Base-by-base conservation (phyloP, 2,888 invertebrate genomes). In the Liodrosophila aerea region DNA sequence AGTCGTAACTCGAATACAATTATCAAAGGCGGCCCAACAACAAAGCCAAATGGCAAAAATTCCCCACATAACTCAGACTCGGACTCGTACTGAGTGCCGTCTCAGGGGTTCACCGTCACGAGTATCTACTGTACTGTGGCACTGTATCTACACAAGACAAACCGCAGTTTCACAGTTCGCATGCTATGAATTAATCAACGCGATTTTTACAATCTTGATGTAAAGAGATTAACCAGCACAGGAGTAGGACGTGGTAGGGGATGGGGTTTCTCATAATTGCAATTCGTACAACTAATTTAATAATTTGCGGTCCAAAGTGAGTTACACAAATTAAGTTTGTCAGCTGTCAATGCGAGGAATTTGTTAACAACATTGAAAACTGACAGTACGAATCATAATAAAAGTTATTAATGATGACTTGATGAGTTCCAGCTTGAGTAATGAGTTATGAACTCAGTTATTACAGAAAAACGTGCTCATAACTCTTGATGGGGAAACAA, bases 311-410 rank as follows among this genome's bases (percentile, higher is more conserved):
- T 27, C 75, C 37, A n/a, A 27, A 33, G 62, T 53, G 53, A 52
- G 39, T 63, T 67, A 60, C 59, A 68, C 76, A 88, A 87, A 88
- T 88, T 88, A 83, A 88, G 81, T 86, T 88, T 88, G 88, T 88
- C 88, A 88, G 81, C 82, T 87, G 81, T 71, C 76, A 82, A 87
- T 84, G 78, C 73, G 52, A 64, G 77, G 88, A 88, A 88, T 88
- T 86, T 88, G 87, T 87, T 83, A 88, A 88, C 87, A 88, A 81
- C 88, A 88, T 87, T 83, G 69, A 82, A 85, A 76, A 76, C 87
- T 87, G 88, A 87, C 87, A 88, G 84, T 67, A 63, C 74, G 78
- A 85, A 86, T 88, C 87, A 88, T 87, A 87, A 87, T 82, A 77
- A 76, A 76, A 84, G 62, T 80, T 86, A 87, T 87, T 76, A 86